Evolutionary conservation across 1,140 invertebrate genomes (phyloP), one percentile per base, ranked within the genome.

Genomic region (Chironomus striatipennis): DNA sequence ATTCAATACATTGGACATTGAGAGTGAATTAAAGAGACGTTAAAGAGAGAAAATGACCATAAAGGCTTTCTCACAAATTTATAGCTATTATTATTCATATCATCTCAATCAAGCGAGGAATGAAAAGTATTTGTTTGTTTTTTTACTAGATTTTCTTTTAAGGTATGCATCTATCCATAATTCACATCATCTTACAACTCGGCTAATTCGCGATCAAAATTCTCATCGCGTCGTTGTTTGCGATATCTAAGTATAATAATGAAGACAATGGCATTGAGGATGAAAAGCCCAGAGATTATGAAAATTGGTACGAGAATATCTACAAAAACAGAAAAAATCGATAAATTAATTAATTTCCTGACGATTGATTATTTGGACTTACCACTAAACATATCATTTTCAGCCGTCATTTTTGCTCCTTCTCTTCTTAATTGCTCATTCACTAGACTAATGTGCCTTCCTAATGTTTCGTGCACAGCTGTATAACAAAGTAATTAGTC

Each of bases 221-320:
- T 15, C 8, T 57, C 47, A 5, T 57, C 10, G 5, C 47, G 12
- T 57, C 47, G 12, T 57, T 57, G 47, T 57, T 57, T 57, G 12
- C 47, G 47, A 15, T 57, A 57, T 57, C 47, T 12, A 12, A 57
- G n/a, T 12, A 57, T 57, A 57, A 57, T 57, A 15, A 70, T 70
- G 65, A 20, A 18, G n/a, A 21, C 65, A 70, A 70, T 70, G 65
- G 20, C 20, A 70, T 70, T 70, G 17, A 70, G 65, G 17, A 70
- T 70, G 18, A 70, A 70, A 20, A 70, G 20, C 20, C 17, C 17
- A 70, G 65, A 70, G 65, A 70, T 70, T 18, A 70, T 70, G 18
- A 70, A 70, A 18, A 70, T 12, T 18, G 65, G 65, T 9, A 70
- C 65, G 17, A 70, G 65, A 70, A 70, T 70, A 70, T 70, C 65